Evolutionary conservation across 2,797 vertebrate species (phyloP).

Genomic region (Gobio occitaniae): DNA sequence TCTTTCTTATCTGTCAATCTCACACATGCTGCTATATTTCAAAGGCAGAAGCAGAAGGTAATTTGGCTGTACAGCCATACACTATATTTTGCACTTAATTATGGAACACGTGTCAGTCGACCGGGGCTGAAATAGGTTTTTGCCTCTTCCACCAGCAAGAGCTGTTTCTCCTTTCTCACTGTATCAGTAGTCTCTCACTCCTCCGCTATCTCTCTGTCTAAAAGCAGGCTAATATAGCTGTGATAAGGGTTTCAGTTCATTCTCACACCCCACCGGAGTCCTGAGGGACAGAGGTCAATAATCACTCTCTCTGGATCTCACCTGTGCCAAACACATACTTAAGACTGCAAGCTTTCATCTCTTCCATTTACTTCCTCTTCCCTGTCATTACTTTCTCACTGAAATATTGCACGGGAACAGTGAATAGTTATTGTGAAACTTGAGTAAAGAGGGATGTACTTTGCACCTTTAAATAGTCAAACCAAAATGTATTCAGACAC

Average conservation of each 20-base stretch:
- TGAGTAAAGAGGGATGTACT: not conserved
- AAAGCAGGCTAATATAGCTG: slow-evolving; percentile 1
- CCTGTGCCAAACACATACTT: not conserved
- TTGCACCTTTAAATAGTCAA: not conserved
- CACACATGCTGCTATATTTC: slow-evolving; percentile 12
- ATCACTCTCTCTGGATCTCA: slow-evolving; percentile 1
- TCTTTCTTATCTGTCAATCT: not conserved
- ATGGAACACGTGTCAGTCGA: slow-evolving; percentile 23
- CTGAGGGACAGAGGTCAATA: slow-evolving; percentile 24
- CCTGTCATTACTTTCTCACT: slow-evolving; percentile 3
- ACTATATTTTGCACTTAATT: slow-evolving; percentile 23
- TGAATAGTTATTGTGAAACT: not conserved
- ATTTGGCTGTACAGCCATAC: not conserved
- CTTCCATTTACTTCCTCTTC: not conserved
- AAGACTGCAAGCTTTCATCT: slow-evolving; percentile 28
- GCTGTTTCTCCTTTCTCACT: slow-evolving; percentile 7
- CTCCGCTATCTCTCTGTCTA: not conserved
- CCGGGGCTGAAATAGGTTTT: not conserved
- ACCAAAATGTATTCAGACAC: too few relatives aligned
- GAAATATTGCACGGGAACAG: not conserved
- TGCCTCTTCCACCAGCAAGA: slow-evolving; percentile 7
- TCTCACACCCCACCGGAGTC: not conserved
- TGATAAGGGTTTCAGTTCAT: slow-evolving; percentile 1
- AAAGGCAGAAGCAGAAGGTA: slow-evolving; percentile 1
- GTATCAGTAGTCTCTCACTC: not conserved